Evolutionary conservation across 2,888 invertebrate species (phyloP).

Genomic region (Polymixis lichenea): DNA sequence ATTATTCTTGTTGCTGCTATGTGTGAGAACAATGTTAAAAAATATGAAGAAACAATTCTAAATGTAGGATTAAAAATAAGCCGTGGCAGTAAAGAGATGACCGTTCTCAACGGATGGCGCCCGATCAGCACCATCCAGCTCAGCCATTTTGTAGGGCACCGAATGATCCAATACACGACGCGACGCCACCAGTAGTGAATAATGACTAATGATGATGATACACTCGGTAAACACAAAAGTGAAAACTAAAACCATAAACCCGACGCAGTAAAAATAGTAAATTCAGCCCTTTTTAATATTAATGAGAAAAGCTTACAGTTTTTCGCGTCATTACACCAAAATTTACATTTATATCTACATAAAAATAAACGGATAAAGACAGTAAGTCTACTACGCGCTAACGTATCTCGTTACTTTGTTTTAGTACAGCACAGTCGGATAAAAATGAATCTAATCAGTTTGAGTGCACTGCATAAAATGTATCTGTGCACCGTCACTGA

Average conservation of each 20-base stretch:
- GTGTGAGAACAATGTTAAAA: no score
- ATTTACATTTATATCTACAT: slow-evolving; percentile 51
- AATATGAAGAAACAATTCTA: no score
- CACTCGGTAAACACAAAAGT: slow-evolving; percentile 27
- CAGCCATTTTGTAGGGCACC: no score
- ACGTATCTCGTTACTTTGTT: slow-evolving; percentile 56
- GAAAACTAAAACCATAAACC: slow-evolving; percentile 10
- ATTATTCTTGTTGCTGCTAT: no score
- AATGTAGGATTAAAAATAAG: no score
- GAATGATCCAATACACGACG: no score
- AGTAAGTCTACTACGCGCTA: slow-evolving; percentile 48
- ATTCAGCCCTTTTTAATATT: slow-evolving; percentile 54
- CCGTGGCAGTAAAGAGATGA: no score
- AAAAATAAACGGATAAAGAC: slow-evolving; percentile 54
- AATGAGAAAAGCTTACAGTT: slow-evolving; percentile 50
- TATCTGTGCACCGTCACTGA: slow-evolving; percentile 36
- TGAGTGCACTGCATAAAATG: slow-evolving; percentile 55
- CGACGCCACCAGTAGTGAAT: no score
- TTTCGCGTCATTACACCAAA: slow-evolving; percentile 60
- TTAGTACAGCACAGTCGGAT: slow-evolving; percentile 43
- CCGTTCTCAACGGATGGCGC: no score
- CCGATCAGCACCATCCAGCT: no score
- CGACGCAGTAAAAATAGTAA: slow-evolving; percentile 29
- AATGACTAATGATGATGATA: no score
- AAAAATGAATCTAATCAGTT: slow-evolving; percentile 63